phyloP scores from a whole-genome alignment of 2,888 invertebrate species.

The Byasa hedistus region DNA sequence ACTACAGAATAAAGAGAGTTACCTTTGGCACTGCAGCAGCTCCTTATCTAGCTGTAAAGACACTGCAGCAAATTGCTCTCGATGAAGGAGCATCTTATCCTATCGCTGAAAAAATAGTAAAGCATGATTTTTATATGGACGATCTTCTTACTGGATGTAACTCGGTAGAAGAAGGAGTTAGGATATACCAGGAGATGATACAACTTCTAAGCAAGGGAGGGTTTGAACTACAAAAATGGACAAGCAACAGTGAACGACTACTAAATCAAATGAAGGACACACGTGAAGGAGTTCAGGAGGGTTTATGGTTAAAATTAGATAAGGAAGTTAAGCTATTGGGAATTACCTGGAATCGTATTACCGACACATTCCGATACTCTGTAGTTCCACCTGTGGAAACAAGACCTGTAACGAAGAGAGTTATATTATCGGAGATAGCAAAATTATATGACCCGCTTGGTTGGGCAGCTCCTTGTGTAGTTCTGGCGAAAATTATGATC shows the following conservation, averaged over 20 bases:
- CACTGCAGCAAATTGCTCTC: slow-evolving; percentile 20
- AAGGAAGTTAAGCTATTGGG: slow-evolving; percentile 2
- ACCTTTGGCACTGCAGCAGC: slow-evolving; percentile 35
- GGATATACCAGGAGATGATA: not conserved
- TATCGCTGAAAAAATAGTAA: not conserved
- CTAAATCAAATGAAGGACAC: not conserved
- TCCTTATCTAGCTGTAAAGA: slow-evolving; percentile 33
- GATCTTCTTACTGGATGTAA: slow-evolving; percentile 6
- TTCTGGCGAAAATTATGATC: slow-evolving; percentile 33
- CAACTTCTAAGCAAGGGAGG: not conserved
- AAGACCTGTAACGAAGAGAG: slow-evolving; percentile 28
- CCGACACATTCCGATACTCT: not conserved
- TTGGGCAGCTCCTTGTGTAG: slow-evolving; percentile 33
- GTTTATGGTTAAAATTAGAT: not conserved
- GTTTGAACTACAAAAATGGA: slow-evolving; percentile 1
- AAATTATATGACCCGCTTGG: slow-evolving; percentile 35
- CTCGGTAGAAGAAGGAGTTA: not conserved
- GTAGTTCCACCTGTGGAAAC: not conserved
- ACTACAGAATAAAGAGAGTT: slow-evolving; percentile 29
- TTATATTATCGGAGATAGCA: slow-evolving; percentile 30
- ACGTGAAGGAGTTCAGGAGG: not conserved
- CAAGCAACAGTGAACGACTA: slow-evolving; percentile 3
- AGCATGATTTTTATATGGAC: slow-evolving; percentile 4
- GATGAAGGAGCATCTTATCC: slow-evolving; percentile 23
- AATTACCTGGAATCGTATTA: not conserved